phyloP scores from a whole-genome alignment of 2,797 vertebrate species.

The Pseudopleuronectes americanus region DNA sequence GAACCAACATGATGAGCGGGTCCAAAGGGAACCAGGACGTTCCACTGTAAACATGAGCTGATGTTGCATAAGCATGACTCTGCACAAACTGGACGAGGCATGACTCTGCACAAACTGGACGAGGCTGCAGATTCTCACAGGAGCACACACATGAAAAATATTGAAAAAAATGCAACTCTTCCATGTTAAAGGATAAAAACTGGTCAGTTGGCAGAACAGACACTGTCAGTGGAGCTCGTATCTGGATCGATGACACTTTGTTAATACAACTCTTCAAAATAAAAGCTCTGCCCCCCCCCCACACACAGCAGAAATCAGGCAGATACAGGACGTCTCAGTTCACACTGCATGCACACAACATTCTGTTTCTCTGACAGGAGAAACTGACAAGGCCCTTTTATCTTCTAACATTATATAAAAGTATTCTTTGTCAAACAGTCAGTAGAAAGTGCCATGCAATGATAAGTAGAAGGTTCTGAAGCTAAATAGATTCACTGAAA shows the following conservation, averaged over 20 bases:
- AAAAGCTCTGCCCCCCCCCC: constrained; percentile 22
- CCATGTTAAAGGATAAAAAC: constrained; percentile 17
- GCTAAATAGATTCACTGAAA: constrained; percentile 10
- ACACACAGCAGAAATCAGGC: constrained; percentile 25
- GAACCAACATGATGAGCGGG: constrained; percentile 30
- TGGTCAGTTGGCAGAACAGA: not conserved
- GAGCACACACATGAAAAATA: not conserved
- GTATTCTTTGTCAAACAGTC: constrained; percentile 10
- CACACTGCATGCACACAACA: constrained; percentile 51
- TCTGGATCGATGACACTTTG: not conserved
- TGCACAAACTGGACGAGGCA: constrained; percentile 21
- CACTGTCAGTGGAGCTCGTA: no score
- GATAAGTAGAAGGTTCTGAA: constrained; percentile 25
- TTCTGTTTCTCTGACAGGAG: constrained; percentile 25
- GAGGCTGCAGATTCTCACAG: no score
- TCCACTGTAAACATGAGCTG: constrained; percentile 51
- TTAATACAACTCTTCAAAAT: not conserved
- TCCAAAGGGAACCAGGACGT: constrained; percentile 29
- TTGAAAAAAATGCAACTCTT: not conserved
- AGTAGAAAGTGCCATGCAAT: constrained; percentile 55
- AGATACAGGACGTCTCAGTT: constrained; percentile 36
- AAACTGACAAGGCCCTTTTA: no score
- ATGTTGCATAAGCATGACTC: constrained; percentile 49
- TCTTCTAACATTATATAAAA: no score
- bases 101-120: constrained; percentile 23